Conservation (phyloP, 1,140 invertebrate genomes). For the Brachionus manjavacas region DNA sequence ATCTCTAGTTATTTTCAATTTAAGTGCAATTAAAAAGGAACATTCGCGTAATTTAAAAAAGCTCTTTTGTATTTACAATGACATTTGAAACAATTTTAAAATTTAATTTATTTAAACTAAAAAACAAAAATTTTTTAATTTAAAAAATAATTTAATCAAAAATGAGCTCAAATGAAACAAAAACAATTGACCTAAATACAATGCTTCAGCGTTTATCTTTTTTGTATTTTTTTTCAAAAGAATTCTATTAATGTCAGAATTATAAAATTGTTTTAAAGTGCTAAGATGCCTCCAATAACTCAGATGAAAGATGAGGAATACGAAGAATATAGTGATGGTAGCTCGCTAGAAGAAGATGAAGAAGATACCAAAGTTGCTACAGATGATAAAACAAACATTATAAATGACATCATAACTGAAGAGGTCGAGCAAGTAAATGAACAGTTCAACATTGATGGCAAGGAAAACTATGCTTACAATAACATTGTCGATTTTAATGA, state of each 20-base stretch:
- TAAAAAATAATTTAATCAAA: background rate
- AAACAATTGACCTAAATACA: background rate
- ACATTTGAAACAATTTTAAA: background rate
- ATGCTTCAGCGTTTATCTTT: conserved; percentile 4
- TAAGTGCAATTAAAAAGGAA: background rate
- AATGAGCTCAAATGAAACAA: conserved; percentile 7
- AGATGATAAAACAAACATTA: background rate
- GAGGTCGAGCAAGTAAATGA: background rate
- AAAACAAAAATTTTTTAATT: background rate
- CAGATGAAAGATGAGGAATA: background rate
- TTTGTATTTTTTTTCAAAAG: background rate
- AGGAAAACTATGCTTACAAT: background rate
- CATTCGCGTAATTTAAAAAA: background rate
- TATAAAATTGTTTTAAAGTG: background rate
- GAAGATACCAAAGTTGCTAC: background rate
- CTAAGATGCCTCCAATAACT: background rate
- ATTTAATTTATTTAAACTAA: background rate
- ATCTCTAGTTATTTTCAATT: background rate
- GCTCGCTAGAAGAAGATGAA: background rate
- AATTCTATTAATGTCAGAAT: too few species aligned
- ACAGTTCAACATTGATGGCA: background rate
- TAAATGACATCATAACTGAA: background rate
- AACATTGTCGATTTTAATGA: background rate
- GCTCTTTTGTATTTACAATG: background rate
- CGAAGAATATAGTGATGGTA: background rate